phyloP scores from a whole-genome alignment of 2,113 vertebrate species.

The Dryoscopus gambensis region DNA sequence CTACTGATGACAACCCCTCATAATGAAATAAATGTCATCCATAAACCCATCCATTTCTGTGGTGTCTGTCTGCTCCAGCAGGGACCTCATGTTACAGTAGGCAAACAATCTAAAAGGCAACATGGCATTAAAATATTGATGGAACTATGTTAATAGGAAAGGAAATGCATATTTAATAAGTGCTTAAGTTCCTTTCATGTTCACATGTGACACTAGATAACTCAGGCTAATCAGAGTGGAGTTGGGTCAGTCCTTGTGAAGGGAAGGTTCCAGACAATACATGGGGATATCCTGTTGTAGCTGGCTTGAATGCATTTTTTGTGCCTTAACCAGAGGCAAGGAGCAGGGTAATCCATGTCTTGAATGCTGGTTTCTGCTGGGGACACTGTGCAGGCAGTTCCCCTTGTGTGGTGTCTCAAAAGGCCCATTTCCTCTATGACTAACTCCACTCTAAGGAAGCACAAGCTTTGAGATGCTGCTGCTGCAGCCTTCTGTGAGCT shows the following conservation, averaged over 20 bases:
- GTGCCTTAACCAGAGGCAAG: not conserved
- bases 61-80: not conserved
- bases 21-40: not conserved
- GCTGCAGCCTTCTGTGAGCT: not conserved
- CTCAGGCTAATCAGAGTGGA: not conserved
- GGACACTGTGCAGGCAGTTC: not conserved
- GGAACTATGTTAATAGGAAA: slow-evolving; percentile 2
- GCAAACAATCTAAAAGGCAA: slow-evolving; percentile 26
- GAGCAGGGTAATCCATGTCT: not conserved
- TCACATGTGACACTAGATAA: slow-evolving; percentile 36
- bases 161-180: slow-evolving; percentile 53
- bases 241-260: not conserved
- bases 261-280: not conserved
- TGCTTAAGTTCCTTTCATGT: slow-evolving; percentile 34
- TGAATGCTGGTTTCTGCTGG: not conserved
- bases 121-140: slow-evolving; percentile 58
- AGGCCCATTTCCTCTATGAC: not conserved
- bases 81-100: not conserved
- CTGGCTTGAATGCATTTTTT: not conserved
- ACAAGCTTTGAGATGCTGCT: not conserved
- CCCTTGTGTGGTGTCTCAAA: not conserved
- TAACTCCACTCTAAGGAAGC: not conserved
- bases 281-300: not conserved
- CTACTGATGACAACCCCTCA: not conserved
- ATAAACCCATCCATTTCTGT: not conserved